Evolutionary conservation across 2,797 vertebrate genomes (phyloP).

Genomic region (Phrynocephalus vlangalii): DNA sequence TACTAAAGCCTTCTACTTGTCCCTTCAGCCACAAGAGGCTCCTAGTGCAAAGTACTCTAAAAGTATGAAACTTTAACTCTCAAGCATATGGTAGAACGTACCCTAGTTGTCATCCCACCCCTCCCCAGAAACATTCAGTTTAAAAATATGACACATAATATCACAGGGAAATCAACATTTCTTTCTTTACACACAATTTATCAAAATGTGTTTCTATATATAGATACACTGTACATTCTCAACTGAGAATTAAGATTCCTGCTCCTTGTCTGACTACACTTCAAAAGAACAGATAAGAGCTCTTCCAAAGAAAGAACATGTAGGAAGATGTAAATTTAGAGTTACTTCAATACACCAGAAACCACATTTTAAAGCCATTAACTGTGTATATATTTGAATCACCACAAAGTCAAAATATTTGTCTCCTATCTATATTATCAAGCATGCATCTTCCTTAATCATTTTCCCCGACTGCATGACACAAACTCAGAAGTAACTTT

Average conservation of each 20-base stretch:
- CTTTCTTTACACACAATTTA: neutral
- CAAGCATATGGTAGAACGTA: neutral
- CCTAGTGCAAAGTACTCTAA: neutral
- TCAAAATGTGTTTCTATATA: neutral
- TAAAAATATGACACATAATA: neutral
- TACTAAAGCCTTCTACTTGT: neutral
- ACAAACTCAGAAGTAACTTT: neutral
- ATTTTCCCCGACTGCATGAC: neutral
- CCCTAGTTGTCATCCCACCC: neutral
- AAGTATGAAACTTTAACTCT: neutral
- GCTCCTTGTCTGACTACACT: no score
- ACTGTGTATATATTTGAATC: no score
- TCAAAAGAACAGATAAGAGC: no score
- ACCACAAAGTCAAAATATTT: no score
- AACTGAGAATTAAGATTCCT: no score
- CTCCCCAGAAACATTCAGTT: no score
- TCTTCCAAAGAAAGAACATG: no score
- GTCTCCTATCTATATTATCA: no score
- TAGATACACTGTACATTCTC: neutral
- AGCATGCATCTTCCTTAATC: no score
- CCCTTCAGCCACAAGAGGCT: neutral
- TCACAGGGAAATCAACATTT: neutral
- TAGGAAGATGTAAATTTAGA: no score
- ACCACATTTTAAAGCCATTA: no score
- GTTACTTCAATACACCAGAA: no score